Percentiles rank a stretch among this genome's conserved stretches.
Evolutionary conservation across 2,888 invertebrate genomes (phyloP).

Genomic region (Loripinus fragilis): DNA sequence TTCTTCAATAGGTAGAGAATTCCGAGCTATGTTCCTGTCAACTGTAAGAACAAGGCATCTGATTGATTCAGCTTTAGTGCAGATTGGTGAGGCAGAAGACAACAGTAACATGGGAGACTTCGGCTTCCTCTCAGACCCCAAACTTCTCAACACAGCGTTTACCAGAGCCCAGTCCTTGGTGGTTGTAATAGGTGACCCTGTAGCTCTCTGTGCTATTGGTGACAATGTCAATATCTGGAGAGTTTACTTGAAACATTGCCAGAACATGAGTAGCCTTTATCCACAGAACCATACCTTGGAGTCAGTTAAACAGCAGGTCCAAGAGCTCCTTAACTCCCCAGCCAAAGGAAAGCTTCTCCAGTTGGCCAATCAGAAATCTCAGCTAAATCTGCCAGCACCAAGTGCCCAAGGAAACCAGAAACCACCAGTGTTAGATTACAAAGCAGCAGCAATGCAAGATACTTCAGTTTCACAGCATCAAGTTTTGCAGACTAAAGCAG

Average conservation of each 20-base stretch:
- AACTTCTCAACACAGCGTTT: slow-evolving; percentile 81
- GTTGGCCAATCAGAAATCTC: slow-evolving; percentile 52
- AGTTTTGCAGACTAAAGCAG: not conserved
- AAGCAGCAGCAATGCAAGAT: not conserved
- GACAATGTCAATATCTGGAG: slow-evolving; percentile 78
- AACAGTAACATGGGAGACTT: slow-evolving; percentile 75
- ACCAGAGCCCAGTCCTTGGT: slow-evolving; percentile 80
- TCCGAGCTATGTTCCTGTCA: slow-evolving; percentile 79
- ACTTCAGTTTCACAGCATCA: not conserved
- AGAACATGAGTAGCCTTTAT: slow-evolving; percentile 76
- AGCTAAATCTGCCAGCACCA: not conserved
- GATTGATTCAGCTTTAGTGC: slow-evolving; percentile 58
- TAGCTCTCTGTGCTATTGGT: slow-evolving; percentile 79
- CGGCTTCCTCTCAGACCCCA: slow-evolving; percentile 80
- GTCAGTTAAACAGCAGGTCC: slow-evolving; percentile 71
- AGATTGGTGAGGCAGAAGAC: slow-evolving; percentile 52
- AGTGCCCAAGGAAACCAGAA: not conserved
- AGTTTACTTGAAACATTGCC: slow-evolving; percentile 77
- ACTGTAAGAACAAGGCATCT: slow-evolving; percentile 77
- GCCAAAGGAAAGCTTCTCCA: slow-evolving; percentile 56
- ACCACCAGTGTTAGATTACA: not conserved
- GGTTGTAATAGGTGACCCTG: slow-evolving; percentile 79
- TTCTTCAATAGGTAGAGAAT: slow-evolving; percentile 76
- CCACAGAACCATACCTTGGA: slow-evolving; percentile 72
- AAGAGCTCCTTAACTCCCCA: slow-evolving; percentile 65